Base-by-base conservation (phyloP, 1,140 invertebrate species). In the Papilio dardanus region DNA sequence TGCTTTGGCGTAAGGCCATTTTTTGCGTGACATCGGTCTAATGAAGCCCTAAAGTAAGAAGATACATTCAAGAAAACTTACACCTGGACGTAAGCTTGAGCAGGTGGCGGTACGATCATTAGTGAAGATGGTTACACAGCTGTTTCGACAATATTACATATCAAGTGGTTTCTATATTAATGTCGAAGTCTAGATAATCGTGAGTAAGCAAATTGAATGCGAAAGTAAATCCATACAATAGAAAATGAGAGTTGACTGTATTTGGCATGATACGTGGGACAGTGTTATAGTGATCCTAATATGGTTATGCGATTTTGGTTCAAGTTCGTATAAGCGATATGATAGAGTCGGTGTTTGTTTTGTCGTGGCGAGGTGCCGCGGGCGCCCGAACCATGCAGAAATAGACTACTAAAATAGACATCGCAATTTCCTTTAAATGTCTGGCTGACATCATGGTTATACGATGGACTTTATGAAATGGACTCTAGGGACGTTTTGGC, bases 311-410 rank as follows among this genome's bases (percentile, higher is more conserved):
- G 79, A 77, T 76, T 77, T 81, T 74, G 80, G 80, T 83, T 83
- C 82, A 84, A 82, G 82, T 82, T 83, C 81, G 81, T 80, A 79
- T 81, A 71, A 68, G 76, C 77, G 80, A 83, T 85, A 83, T 73
- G 54, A 77, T 79, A 74, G 31, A 68, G 67, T 50, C 71, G 76
- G 76, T 84, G 79, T 88, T 88, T 85, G 84, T 85, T 88, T 87
- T 85, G 84, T 85, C 77, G 78, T 80, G 79, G 83, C 82, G 80
- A 82, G 84, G 79, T 40, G 83, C 85, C 83, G 79, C 81, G 75
- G 83, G 85, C 86, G 81, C 85, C 84, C 80, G 81, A 80, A 66
- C 33, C 67, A 65, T 66, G 42, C 31, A 71, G 71, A 74, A 71
- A 68, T 75, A 75, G 50, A 65, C 35, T 62, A 40, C 67, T 69